phyloP scores from a whole-genome alignment of 2,888 invertebrate genomes.

The Sinelater perroti region DNA sequence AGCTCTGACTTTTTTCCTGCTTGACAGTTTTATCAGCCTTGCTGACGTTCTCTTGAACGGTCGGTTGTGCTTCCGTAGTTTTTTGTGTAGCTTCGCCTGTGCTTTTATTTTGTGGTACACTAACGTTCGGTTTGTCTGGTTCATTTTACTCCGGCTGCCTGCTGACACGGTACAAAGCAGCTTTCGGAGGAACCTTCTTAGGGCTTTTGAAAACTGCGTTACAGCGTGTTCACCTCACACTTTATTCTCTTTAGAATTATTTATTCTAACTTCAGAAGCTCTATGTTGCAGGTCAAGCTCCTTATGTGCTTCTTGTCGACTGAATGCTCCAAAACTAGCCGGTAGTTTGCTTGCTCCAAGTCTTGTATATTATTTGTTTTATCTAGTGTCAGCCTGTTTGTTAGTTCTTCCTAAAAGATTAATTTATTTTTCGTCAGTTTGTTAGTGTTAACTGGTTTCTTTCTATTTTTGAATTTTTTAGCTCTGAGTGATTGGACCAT shows the following conservation, averaged over 20 bases:
- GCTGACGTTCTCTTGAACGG: too few relatives aligned
- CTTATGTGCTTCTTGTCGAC: slow-evolving; percentile 90
- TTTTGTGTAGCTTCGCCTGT: background rate
- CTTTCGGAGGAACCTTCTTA: slow-evolving; percentile 23
- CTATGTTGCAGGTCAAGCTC: slow-evolving; percentile 78
- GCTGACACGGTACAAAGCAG: slow-evolving; percentile 6
- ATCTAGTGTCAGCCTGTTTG: too few relatives aligned
- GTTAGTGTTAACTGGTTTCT: too few relatives aligned
- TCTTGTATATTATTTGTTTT: slow-evolving; percentile 95
- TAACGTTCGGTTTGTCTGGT: too few relatives aligned
- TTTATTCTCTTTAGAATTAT: slow-evolving; percentile 84
- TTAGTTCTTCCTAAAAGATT: too few relatives aligned
- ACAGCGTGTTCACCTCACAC: slow-evolving; percentile 75
- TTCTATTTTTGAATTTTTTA: too few relatives aligned
- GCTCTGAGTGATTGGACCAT: too few relatives aligned
- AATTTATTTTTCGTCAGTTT: too few relatives aligned
- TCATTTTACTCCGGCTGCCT: too few relatives aligned
- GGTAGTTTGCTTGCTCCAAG: slow-evolving; percentile 87
- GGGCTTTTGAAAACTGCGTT: slow-evolving; percentile 51
- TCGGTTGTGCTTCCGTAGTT: too few relatives aligned
- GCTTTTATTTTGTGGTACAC: too few relatives aligned
- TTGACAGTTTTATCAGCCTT: too few relatives aligned
- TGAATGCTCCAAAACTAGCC: slow-evolving; percentile 81
- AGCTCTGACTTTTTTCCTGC: slow-evolving; percentile 48
- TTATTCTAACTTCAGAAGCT: slow-evolving; percentile 80